phyloP scores from a whole-genome alignment of 2,113 vertebrate species.

The Brachyhypopomus gauderio region DNA sequence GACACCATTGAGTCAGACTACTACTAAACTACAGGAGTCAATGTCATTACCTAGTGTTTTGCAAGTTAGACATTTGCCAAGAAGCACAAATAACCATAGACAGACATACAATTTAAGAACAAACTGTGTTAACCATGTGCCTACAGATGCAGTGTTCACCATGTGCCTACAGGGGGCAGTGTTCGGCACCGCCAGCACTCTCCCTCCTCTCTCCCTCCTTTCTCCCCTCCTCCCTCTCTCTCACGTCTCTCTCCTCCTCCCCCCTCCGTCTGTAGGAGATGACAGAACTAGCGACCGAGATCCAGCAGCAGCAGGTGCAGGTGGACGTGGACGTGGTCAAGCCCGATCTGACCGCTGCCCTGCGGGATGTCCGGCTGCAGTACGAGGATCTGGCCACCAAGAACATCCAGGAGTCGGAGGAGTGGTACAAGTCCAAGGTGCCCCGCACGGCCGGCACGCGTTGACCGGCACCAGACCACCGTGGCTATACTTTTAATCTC shows the following conservation, averaged over 20 bases:
- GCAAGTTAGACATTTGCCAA: too few relatives aligned
- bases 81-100: too few relatives aligned
- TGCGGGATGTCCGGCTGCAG: constrained; percentile 93
- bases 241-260: neutral
- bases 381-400: constrained; percentile 95
- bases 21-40: too few relatives aligned
- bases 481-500: neutral
- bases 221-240: neutral
- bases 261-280: constrained; percentile 80
- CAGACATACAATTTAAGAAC: too few relatives aligned
- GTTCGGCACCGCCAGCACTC: too few relatives aligned
- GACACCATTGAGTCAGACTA: too few relatives aligned
- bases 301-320: constrained; percentile 90
- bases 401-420: constrained; percentile 94
- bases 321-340: constrained; percentile 93
- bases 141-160: too few relatives aligned
- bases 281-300: constrained; percentile 85
- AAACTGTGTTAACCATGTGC: too few relatives aligned
- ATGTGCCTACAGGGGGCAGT: too few relatives aligned
- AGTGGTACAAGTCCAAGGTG: constrained; percentile 99
- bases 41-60: too few relatives aligned
- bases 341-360: constrained; percentile 91
- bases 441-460: neutral
- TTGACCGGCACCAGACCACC: neutral
- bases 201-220: too few relatives aligned